phyloP scores from a whole-genome alignment of 2,888 invertebrate genomes.

The Eulithis prunata region DNA sequence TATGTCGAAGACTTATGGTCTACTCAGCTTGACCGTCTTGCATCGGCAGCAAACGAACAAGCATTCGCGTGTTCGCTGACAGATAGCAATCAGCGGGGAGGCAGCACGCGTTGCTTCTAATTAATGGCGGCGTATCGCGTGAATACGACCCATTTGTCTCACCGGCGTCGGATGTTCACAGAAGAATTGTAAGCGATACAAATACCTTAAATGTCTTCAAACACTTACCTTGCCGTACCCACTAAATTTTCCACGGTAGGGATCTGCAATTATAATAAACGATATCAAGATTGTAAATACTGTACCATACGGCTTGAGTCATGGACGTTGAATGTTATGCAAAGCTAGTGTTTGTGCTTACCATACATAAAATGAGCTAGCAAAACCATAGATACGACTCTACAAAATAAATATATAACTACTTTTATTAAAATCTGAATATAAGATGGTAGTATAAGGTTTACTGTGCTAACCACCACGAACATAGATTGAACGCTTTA shows the following conservation, averaged over 20 bases:
- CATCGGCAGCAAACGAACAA: constrained; percentile 49
- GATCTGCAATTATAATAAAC: constrained; percentile 74
- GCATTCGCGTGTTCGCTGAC: constrained; percentile 74
- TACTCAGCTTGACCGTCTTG: constrained; percentile 25
- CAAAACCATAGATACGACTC: not conserved
- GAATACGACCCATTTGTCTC: constrained; percentile 76
- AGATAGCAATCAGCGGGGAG: constrained; percentile 73
- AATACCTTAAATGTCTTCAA: constrained; percentile 78
- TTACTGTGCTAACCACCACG: too few species aligned
- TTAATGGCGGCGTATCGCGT: constrained; percentile 78
- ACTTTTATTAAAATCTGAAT: constrained; percentile 12
- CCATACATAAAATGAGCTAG: constrained; percentile 18
- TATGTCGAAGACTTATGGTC: constrained; percentile 25
- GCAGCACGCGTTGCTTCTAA: constrained; percentile 75
- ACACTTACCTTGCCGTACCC: constrained; percentile 66
- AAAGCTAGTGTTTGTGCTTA: constrained; percentile 18
- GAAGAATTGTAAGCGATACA: constrained; percentile 80
- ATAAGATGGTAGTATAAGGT: too few species aligned
- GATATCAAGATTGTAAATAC: constrained; percentile 64
- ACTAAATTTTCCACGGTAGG: constrained; percentile 59
- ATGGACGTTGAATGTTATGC: constrained; percentile 31
- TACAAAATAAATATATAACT: constrained; percentile 8
- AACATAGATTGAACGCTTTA: too few species aligned
- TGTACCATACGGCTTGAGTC: constrained; percentile 48
- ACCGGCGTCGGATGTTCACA: constrained; percentile 74